Conservation (phyloP, 2,888 invertebrate species). For the Plagodis dolabraria region DNA sequence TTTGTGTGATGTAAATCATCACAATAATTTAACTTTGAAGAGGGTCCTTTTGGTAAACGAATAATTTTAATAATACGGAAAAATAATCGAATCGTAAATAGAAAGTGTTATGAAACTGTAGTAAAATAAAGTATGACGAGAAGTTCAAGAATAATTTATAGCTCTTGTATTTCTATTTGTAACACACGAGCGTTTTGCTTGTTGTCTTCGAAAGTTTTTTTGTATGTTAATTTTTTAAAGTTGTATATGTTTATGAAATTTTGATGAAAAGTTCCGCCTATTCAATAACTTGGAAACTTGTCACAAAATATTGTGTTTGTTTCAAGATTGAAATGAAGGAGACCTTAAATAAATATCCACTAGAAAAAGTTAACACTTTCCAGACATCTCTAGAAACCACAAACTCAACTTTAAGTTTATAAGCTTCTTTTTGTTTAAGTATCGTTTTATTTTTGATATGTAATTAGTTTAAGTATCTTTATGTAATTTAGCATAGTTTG, state of each 20-base stretch:
- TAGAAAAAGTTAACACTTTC: no score
- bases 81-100: no score
- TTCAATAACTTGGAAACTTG: slow-evolving; percentile 13
- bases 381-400: neutral
- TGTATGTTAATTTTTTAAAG: neutral
- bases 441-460: slow-evolving; percentile 7
- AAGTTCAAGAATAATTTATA: neutral
- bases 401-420: slow-evolving; percentile 1
- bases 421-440: slow-evolving; percentile 8
- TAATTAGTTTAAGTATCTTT: slow-evolving; percentile 39
- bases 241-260: neutral
- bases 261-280: neutral
- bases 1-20: no score
- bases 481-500: slow-evolving; percentile 54
- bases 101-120: neutral
- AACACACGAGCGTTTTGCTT: neutral
- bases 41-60: no score
- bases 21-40: no score
- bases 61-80: no score
- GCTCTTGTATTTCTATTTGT: neutral
- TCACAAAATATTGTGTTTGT: neutral
- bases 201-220: neutral
- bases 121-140: neutral
- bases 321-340: slow-evolving; percentile 14
- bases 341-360: slow-evolving; percentile 22